phyloP scores from a whole-genome alignment of 2,113 vertebrate genomes.

The Micronycteris hirsuta region DNA sequence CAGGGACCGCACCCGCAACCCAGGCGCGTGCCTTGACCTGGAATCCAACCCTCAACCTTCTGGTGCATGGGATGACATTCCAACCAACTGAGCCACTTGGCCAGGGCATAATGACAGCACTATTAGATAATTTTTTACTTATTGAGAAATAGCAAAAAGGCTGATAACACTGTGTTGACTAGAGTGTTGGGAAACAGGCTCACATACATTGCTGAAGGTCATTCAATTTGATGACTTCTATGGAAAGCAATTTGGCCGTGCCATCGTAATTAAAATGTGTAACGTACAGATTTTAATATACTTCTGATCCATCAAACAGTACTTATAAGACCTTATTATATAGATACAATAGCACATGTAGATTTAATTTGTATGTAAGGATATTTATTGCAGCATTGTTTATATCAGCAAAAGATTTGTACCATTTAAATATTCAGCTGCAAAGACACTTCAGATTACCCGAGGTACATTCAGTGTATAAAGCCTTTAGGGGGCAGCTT shows the following conservation, averaged over 20 bases:
- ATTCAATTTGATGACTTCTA: not conserved
- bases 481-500: not conserved
- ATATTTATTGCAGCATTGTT: not conserved
- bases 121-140: constrained; percentile 9
- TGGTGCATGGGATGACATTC: too few species aligned
- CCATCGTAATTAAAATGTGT: not conserved
- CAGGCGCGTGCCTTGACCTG: too few species aligned
- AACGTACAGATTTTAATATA: not conserved
- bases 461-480: not conserved
- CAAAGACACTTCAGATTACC: not conserved
- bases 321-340: not conserved
- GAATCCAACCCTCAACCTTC: too few species aligned
- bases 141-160: constrained; percentile 15
- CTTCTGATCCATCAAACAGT: not conserved
- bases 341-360: not conserved
- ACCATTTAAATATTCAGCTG: not conserved
- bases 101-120: not conserved
- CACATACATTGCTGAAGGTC: not conserved
- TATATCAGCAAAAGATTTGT: constrained; percentile 15
- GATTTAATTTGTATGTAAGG: not conserved
- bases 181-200: not conserved
- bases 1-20: too few species aligned
- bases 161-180: not conserved
- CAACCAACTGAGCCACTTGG: too few species aligned
- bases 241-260: not conserved